Base-by-base conservation (phyloP, 2,888 invertebrate species). In the Macaria notata region DNA sequence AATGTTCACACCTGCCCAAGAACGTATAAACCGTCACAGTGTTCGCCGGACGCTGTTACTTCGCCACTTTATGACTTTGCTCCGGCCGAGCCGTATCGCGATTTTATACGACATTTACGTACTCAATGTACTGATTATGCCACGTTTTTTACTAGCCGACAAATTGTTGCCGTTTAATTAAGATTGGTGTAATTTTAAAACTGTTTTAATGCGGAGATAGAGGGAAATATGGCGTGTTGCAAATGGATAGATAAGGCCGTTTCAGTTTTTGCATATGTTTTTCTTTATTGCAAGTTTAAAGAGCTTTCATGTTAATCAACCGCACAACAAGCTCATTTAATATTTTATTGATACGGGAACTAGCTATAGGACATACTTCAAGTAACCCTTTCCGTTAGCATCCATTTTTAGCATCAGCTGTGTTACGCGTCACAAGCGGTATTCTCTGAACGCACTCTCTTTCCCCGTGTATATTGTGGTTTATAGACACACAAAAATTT, bases 1-100 rank as follows among this genome's bases (percentile, higher is more conserved):
- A 88, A 91, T 87, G 82, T 87, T 90, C 85, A 85, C 91, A 91
- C 90, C 89, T 90, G 88, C 81, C 75, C 73, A 78, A 69, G 69
- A 78, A 75, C 74, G 79, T 81, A 81, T 81, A 83, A 73, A 83
- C 85, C 84, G 88, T 89, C 87, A 83, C 84, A 81, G 78, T 79
- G 79, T 76, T 76, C 76, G 74, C 71, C 72, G 74, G 75, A 75
- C 75, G 83, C 83, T 79, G 78, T 86, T 72, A 83, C 78, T 73
- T 80, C 75, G 74, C 67, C 77, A 72, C 73, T 88, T 88, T 86
- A 87, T 79, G 86, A 84, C 75, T 75, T 70, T 74, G 72, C 75
- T 67, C 48, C 66, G 64, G 47, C 56, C 56, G 55, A 59, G 57
- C 62, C 55, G 62, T 69, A 68, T 63, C 61, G 62, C 65, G 64